Evolutionary conservation across 2,113 vertebrate genomes (phyloP), one percentile per base, ranked within the genome.

Genomic region (Calidris pygmaea): DNA sequence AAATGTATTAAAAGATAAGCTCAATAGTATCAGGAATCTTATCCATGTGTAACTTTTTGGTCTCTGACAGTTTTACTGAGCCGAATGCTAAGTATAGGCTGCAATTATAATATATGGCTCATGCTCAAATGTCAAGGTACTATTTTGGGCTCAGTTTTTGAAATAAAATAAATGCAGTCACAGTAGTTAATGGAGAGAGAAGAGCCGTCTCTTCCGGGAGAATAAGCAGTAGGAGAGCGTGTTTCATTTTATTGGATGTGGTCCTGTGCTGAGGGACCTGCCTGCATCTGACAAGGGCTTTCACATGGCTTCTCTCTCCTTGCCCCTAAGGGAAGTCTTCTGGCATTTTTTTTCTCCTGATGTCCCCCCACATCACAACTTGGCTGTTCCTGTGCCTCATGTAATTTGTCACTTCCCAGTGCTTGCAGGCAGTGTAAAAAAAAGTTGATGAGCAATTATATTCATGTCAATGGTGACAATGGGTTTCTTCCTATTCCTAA

Each of bases 91-190:
- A 96, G 87, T 95, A 95, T 94, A 97, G 93, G 60, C 85, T 94
- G 83, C 85, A 91, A 94, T 97, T 97, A 96, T 52, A 96, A 89
- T 94, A 81, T 53, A 90, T 94, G 96, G 85, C 87, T 97, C 93
- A 93, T 87, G 58, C 93, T 96, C 77, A 97, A 95, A 97, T 96
- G 91, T 94, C 94, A 96, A 88, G 87, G 93, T 94, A 47, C 96
- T 97, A 96, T 97, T 97, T 89, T 94, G 84, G 62, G 92, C 89
- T 89, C 67, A 43, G 71, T 92, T 96, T 96, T 75, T 87, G 77
- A 91, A 94, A 91, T 73, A 92, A 91, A 95, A 66, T 85, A 87
- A 93, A 95, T 94, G 76, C 59, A 93, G 77, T 91, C 6, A 2
- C 78, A 83, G 86, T 58, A 89, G 77, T 82, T 96, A 96, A 91